Percentiles rank a stretch among this genome's conserved stretches.
These are phyloP conservation scores for Spilosoma lubricipeda DNA, from an alignment of 2,888 invertebrate genomes.

Conservation along the genomic window DNA sequence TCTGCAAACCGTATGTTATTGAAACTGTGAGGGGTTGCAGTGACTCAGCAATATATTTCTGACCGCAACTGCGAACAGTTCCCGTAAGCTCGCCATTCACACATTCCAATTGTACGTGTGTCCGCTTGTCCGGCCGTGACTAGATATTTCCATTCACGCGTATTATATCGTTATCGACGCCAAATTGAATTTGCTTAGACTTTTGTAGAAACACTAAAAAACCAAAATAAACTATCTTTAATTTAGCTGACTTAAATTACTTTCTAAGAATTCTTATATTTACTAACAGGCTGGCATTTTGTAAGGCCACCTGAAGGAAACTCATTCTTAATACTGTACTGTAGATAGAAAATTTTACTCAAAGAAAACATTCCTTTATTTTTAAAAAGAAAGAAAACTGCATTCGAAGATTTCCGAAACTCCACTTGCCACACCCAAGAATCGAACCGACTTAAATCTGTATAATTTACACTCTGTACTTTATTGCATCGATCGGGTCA, in stretches of 20 bases:
- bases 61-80: slow-evolving; percentile 42
- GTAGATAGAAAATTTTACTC: too few relatives aligned
- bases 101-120: slow-evolving; percentile 46
- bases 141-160: slow-evolving; percentile 41
- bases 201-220: slow-evolving; percentile 7
- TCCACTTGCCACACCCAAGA: too few relatives aligned
- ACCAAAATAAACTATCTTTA: too few relatives aligned
- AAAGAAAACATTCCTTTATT: too few relatives aligned
- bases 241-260: neutral
- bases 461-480: too few relatives aligned
- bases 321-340: too few relatives aligned
- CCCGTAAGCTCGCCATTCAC: slow-evolving; percentile 53
- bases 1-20: slow-evolving; percentile 35
- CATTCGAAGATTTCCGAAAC: too few relatives aligned
- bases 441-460: too few relatives aligned
- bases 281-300: too few relatives aligned
- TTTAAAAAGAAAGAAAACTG: too few relatives aligned
- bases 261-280: neutral
- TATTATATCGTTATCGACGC: slow-evolving; percentile 11
- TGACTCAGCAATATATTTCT: slow-evolving; percentile 53
- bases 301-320: too few relatives aligned
- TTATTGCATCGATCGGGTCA: too few relatives aligned
- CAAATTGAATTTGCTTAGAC: slow-evolving; percentile 30
- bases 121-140: slow-evolving; percentile 24
- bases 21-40: slow-evolving; percentile 53